Evolutionary conservation across 2,113 vertebrate genomes (phyloP).

Genomic region (Burhinus oedicnemus): DNA sequence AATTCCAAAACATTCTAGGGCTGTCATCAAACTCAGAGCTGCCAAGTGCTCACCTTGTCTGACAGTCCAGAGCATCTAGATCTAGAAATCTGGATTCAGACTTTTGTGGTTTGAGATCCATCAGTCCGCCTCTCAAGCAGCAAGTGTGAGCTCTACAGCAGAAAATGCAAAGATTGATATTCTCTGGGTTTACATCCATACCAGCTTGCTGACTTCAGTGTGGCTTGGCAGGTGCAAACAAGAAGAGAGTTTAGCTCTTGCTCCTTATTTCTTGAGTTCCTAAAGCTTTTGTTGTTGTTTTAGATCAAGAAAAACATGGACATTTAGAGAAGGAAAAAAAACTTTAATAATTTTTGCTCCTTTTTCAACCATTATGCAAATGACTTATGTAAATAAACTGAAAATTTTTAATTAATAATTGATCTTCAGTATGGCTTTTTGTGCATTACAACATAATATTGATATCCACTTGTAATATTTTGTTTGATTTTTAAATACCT

Average conservation of each 20-base stretch:
- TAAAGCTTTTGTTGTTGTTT: background rate
- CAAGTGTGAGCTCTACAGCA: background rate
- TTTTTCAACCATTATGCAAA: background rate
- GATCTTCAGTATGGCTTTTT: constrained; percentile 32
- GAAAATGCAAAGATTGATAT: constrained; percentile 39
- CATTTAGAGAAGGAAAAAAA: background rate
- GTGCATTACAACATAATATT: constrained; percentile 7
- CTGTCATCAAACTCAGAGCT: background rate
- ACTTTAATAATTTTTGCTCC: background rate
- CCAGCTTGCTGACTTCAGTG: constrained; percentile 6
- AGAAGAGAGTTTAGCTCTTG: constrained; percentile 11
- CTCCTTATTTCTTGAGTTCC: background rate
- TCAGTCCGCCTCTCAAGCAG: background rate
- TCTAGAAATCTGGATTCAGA: background rate
- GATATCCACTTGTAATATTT: background rate
- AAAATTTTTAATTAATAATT: constrained; percentile 39
- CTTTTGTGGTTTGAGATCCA: background rate
- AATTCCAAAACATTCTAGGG: background rate
- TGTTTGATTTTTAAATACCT: constrained; percentile 51
- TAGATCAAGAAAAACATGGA: constrained; percentile 20
- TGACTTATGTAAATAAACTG: background rate
- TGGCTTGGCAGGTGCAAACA: constrained; percentile 45
- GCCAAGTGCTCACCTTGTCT: background rate
- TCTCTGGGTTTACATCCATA: background rate
- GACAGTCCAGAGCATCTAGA: background rate